These are phyloP conservation scores for Ditylenchus dipsaci DNA, from an alignment of 1,140 invertebrate species.

Conservation along the genomic window DNA sequence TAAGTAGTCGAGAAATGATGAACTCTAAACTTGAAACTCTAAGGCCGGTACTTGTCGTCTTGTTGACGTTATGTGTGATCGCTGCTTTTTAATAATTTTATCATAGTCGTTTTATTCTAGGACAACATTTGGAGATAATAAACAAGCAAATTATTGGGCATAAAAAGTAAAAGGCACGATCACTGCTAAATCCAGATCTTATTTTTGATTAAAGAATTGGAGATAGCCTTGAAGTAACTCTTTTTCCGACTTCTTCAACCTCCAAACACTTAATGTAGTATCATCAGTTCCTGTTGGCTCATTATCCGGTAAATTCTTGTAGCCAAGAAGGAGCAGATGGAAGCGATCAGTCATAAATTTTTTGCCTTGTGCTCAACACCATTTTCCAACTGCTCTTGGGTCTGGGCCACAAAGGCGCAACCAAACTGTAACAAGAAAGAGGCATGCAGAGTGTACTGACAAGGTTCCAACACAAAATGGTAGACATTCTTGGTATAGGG, in stretches of 20 bases:
- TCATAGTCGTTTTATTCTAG: no score
- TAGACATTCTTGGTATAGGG: conserved; percentile 5
- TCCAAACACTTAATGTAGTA: conserved; percentile 10
- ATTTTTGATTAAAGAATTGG: conserved; percentile 4
- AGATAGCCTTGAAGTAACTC: conserved; percentile 14
- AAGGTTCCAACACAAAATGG: conserved; percentile 19
- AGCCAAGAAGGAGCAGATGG: conserved; percentile 20
- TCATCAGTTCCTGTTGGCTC: neutral
- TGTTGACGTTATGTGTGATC: no score
- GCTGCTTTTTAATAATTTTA: no score
- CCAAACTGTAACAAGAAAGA: conserved; percentile 30
- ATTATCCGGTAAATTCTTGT: conserved; percentile 6
- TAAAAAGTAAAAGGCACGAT: neutral
- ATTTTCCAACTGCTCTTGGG: conserved; percentile 2
- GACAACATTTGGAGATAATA: no score
- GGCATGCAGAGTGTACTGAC: neutral
- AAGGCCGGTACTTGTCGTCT: no score
- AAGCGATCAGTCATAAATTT: conserved; percentile 31
- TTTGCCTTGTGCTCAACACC: conserved; percentile 8
- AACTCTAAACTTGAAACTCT: no score
- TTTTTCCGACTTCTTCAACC: conserved; percentile 35
- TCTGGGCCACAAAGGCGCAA: conserved; percentile 22
- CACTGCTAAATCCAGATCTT: neutral
- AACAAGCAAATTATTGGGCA: no score
- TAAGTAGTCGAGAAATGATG: no score